Evolutionary conservation across 2,113 vertebrate genomes (phyloP).

Genomic region (Trogon surrucura): DNA sequence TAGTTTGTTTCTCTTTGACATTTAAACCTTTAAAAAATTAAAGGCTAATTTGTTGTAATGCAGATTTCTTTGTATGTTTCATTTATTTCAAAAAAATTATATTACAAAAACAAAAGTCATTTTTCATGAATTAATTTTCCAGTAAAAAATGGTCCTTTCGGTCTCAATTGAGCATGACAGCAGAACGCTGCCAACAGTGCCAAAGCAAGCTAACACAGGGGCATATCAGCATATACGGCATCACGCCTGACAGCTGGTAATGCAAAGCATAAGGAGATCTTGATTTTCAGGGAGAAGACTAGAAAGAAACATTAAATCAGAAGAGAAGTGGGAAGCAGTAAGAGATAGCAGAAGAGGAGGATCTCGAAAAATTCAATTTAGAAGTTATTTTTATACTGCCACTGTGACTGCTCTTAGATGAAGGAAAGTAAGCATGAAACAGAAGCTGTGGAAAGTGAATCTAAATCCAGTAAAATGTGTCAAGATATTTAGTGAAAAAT

Average conservation of each 20-base stretch:
- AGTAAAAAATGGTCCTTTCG: constrained; percentile 19
- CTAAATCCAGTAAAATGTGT: constrained; percentile 43
- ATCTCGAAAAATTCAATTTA: constrained; percentile 46
- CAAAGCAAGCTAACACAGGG: not conserved
- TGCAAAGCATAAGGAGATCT: constrained; percentile 55
- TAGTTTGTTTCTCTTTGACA: constrained; percentile 2
- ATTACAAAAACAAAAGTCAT: not conserved
- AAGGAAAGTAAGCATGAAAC: constrained; percentile 52
- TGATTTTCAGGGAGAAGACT: constrained; percentile 54
- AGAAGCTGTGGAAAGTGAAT: constrained; percentile 18
- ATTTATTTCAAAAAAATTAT: constrained; percentile 36
- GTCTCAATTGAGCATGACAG: constrained; percentile 46
- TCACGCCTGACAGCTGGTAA: constrained; percentile 51
- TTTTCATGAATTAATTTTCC: constrained; percentile 40
- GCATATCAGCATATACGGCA: not conserved
- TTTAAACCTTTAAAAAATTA: constrained; percentile 9
- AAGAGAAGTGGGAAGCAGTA: constrained; percentile 32
- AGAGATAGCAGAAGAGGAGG: constrained; percentile 32
- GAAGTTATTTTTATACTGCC: constrained; percentile 56
- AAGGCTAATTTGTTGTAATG: not conserved
- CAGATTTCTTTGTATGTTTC: not conserved
- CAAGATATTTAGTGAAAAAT: constrained; percentile 43
- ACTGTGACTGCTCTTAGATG: constrained; percentile 28
- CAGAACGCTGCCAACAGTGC: constrained; percentile 20
- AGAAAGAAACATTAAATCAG: constrained; percentile 47